These are phyloP conservation scores for Ictalurus punctatus DNA, from an alignment of 2,113 vertebrate species.

Conservation along the genomic window DNA sequence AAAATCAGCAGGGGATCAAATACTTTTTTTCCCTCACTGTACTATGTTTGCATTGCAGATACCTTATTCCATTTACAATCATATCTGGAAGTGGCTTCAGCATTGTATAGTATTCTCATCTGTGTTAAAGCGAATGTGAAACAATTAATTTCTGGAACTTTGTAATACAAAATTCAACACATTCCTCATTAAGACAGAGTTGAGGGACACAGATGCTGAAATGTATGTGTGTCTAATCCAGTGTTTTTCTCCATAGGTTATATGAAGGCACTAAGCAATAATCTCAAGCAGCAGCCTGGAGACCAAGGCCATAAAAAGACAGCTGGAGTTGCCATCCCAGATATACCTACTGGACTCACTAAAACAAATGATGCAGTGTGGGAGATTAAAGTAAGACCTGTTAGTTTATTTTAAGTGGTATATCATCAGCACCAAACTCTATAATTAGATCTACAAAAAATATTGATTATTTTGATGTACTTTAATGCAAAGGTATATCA, in stretches of 20 bases:
- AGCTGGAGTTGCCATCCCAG: conserved; percentile 73
- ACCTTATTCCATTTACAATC: neutral
- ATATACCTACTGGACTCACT: conserved; percentile 52
- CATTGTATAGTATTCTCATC: neutral
- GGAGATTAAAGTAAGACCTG: conserved; percentile 77
- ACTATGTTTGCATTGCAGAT: neutral
- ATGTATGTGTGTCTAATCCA: neutral
- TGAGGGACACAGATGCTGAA: neutral
- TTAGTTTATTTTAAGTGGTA: neutral
- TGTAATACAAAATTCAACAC: neutral
- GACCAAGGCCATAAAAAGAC: conserved; percentile 68
- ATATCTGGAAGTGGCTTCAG: neutral
- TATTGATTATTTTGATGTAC: neutral
- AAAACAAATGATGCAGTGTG: conserved; percentile 70
- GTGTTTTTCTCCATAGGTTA: conserved; percentile 15
- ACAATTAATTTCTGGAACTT: neutral
- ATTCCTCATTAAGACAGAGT: neutral
- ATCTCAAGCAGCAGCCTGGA: conserved; percentile 75
- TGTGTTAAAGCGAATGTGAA: too few relatives aligned
- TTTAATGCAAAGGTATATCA: neutral
- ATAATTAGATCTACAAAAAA: neutral
- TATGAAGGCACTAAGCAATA: conserved; percentile 72
- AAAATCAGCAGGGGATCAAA: too few relatives aligned
- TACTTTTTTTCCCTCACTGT: too few relatives aligned
- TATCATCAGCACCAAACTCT: neutral